These are phyloP conservation scores for Serranus cabrilla DNA, from an alignment of 2,797 vertebrate genomes.

Conservation along the genomic window DNA sequence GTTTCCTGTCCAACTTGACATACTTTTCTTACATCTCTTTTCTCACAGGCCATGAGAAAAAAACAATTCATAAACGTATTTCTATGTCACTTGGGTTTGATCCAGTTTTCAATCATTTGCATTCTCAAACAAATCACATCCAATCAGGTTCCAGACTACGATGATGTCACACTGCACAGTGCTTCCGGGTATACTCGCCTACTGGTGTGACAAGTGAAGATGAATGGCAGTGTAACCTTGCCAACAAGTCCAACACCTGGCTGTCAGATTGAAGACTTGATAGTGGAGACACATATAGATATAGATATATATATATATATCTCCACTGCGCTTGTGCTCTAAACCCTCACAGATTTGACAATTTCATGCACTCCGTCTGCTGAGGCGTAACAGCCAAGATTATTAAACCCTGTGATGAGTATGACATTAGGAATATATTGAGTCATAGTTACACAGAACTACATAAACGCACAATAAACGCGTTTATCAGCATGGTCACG, in stretches of 20 bases:
- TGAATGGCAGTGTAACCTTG: conserved; percentile 66
- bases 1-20: background rate
- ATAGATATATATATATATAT: conserved; percentile 13
- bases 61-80: background rate
- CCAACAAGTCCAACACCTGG: conserved; percentile 86
- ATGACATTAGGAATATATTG: conserved; percentile 10
- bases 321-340: conserved; percentile 10
- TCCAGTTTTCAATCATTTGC: conserved; percentile 21
- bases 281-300: conserved; percentile 61
- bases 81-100: background rate
- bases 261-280: conserved; percentile 84
- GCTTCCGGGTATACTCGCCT: conserved; percentile 34
- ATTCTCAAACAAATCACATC: conserved; percentile 27
- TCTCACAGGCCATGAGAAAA: background rate
- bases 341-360: conserved; percentile 24
- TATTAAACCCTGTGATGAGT: conserved; percentile 55
- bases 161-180: conserved; percentile 30
- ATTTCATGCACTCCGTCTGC: conserved; percentile 26
- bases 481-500: conserved; percentile 32
- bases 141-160: conserved; percentile 25
- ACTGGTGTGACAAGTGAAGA: conserved; percentile 73
- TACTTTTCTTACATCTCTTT: background rate
- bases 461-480: background rate
- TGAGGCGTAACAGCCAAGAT: conserved; percentile 18
- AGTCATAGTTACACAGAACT: conserved; percentile 23